phyloP scores from a whole-genome alignment of 2,888 invertebrate genomes.

The Subacronicta megacephala region DNA sequence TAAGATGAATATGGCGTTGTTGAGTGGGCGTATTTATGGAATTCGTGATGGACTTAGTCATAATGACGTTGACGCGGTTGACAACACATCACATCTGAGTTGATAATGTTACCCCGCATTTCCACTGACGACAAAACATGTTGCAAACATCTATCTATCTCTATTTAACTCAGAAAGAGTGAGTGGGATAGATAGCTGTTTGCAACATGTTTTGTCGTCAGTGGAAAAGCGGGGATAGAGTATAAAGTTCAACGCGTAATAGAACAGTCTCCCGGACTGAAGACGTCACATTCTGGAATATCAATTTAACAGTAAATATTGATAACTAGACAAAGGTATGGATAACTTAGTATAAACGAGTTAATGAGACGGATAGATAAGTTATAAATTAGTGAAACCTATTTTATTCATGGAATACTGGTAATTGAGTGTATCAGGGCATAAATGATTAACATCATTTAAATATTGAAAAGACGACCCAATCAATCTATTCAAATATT shows the following conservation, averaged over 20 bases:
- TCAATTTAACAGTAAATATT: constrained; percentile 17
- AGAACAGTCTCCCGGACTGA: constrained; percentile 38
- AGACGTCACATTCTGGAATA: constrained; percentile 31
- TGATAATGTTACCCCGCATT: constrained; percentile 40
- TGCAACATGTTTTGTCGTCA: no score
- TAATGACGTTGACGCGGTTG: constrained; percentile 44
- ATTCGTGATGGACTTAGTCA: constrained; percentile 53
- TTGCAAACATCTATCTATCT: no score
- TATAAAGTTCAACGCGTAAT: constrained; percentile 48
- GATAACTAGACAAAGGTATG: constrained; percentile 21
- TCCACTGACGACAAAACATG: no score
- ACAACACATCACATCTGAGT: constrained; percentile 46
- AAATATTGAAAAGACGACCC: neutral
- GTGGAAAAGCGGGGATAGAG: no score
- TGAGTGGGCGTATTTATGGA: constrained; percentile 56
- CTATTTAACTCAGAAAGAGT: no score
- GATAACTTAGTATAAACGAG: neutral
- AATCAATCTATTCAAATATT: neutral
- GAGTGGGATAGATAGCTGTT: no score
- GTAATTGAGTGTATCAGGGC: neutral
- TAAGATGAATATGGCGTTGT: constrained; percentile 50
- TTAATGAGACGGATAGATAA: neutral
- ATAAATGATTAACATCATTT: neutral
- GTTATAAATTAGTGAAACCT: neutral
- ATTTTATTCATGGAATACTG: neutral